These are phyloP conservation scores for Benthosema pterotum DNA, from an alignment of 2,797 vertebrate genomes.

Conservation along the genomic window DNA sequence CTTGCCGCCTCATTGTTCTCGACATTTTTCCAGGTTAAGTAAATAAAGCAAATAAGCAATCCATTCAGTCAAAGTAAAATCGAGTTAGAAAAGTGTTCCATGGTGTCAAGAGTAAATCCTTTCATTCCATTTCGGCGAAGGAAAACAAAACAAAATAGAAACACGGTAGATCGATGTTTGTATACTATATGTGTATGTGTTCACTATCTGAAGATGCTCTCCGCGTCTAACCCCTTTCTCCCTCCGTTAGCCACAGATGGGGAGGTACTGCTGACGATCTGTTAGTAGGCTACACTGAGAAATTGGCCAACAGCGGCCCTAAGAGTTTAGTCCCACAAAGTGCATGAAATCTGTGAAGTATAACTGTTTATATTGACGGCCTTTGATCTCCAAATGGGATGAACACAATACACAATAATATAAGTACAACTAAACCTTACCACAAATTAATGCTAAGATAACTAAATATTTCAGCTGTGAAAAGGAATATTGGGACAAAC, in stretches of 20 bases:
- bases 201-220: constrained; percentile 30
- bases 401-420: no score
- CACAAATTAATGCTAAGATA: no score
- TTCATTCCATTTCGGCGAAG: background rate
- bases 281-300: constrained; percentile 6
- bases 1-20: constrained; percentile 59
- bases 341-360: constrained; percentile 7
- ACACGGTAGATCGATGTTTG: accelerated
- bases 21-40: background rate
- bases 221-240: background rate
- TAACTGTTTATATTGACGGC: no score
- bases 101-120: constrained; percentile 16
- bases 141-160: background rate
- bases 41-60: background rate
- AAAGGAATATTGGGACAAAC: no score
- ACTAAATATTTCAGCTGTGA: no score
- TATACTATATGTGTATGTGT: background rate
- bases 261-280: constrained; percentile 26
- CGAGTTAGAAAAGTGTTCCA: background rate
- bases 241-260: constrained; percentile 9
- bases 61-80: background rate
- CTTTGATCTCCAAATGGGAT: no score
- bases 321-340: constrained; percentile 36
- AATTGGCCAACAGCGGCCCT: constrained; percentile 63
- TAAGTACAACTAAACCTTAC: no score